phyloP scores from a whole-genome alignment of 2,797 vertebrate species.

The Manis pentadactyla region DNA sequence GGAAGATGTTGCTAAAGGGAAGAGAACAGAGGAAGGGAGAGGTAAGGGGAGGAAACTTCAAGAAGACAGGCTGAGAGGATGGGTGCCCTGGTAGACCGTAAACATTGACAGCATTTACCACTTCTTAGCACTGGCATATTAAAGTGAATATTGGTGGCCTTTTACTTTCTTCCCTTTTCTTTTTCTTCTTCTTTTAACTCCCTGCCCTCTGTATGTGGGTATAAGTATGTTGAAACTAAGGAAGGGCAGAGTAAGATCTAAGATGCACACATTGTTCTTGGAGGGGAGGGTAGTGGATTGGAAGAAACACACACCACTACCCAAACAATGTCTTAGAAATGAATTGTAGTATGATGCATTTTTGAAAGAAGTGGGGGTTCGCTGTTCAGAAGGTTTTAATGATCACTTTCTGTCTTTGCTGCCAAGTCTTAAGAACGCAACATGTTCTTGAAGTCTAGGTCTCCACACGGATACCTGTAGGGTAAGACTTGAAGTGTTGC shows the following conservation, averaged over 20 bases:
- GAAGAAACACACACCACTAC: background rate
- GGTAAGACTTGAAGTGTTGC: background rate
- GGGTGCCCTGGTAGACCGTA: background rate
- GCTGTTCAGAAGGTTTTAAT: background rate
- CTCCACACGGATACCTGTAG: background rate
- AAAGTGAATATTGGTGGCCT: background rate
- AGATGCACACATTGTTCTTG: background rate
- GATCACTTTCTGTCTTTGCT: background rate
- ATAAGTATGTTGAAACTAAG: constrained; percentile 43
- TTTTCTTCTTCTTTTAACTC: background rate
- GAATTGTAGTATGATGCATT: background rate
- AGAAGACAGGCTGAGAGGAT: background rate
- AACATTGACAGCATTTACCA: background rate
- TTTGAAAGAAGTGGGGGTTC: background rate
- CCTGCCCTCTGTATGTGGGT: background rate
- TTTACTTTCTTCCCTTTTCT: constrained; percentile 34
- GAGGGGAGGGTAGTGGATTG: background rate
- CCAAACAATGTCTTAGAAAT: background rate
- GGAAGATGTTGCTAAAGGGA: background rate
- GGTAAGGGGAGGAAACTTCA: background rate
- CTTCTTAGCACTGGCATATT: background rate
- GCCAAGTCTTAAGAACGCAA: background rate
- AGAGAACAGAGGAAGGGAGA: background rate
- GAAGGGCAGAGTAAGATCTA: background rate
- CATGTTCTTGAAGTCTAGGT: background rate